Evolutionary conservation across 2,113 vertebrate species (phyloP).

Genomic region (Heloderma charlesbogerti): DNA sequence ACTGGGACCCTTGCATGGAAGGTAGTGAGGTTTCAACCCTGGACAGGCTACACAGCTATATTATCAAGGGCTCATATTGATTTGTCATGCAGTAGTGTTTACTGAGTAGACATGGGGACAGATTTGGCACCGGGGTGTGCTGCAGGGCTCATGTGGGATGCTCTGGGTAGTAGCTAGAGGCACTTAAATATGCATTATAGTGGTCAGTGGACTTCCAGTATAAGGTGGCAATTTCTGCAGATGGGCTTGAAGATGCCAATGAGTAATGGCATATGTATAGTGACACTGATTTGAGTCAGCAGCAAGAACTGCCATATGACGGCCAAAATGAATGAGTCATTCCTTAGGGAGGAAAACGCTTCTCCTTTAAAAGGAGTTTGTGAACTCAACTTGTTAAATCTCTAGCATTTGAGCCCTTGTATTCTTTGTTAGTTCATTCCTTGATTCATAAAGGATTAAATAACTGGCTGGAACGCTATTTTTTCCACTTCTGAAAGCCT

Average conservation of each 20-base stretch:
- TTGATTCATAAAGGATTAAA: background rate
- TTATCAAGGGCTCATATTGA: background rate
- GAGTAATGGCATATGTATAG: background rate
- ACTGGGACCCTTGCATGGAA: too few relatives aligned
- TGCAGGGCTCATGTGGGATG: background rate
- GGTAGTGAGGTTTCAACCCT: too few relatives aligned
- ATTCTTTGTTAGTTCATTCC: background rate
- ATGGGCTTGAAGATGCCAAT: background rate
- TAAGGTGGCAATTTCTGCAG: background rate
- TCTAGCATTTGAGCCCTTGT: background rate
- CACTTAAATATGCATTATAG: background rate
- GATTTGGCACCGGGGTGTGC: background rate
- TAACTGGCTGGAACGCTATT: background rate
- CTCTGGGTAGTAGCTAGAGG: background rate
- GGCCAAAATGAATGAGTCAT: constrained; percentile 5
- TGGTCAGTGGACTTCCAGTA: background rate
- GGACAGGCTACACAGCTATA: background rate
- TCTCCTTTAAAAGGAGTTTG: background rate
- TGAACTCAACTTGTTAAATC: background rate
- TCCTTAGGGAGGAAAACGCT: background rate
- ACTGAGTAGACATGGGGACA: background rate
- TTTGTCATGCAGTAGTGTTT: background rate
- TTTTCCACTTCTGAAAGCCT: background rate
- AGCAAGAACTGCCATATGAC: background rate
- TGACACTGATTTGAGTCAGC: background rate